Evolutionary conservation across 2,797 vertebrate species (phyloP), one percentile per base, ranked within the genome.

Genomic region (Pipistrellus pipistrellus): DNA sequence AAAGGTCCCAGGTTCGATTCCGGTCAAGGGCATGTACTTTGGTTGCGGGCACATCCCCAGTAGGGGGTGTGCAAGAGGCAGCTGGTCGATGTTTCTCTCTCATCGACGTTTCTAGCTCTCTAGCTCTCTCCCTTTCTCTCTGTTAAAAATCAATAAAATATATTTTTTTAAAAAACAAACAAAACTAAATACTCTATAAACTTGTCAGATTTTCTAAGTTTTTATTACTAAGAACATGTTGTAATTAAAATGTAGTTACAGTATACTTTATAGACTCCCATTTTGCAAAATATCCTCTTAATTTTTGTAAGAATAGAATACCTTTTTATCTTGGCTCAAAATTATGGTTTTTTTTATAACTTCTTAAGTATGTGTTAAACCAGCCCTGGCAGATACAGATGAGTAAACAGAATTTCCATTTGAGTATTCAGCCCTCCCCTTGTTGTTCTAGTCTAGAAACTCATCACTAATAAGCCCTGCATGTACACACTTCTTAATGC

Each of bases 201-300:
- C 32, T n/a, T 94, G 35, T 71, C 41, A 75, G 57, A 62, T 90
- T 88, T 13, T 62, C 59, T 93, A 76, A 68, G 18, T 21, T 23
- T 41, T 81, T 86, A 83, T 83, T 94, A 73, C 46, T 78, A 68
- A 48, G 93, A 94, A 81, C 76, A 53, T 32, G 69, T 72, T 82
- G 38, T 64, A 85, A 90, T 85, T 80, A 64, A 96, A 68, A 62
- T 88, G n/a, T 78, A 82, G 12, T 85, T 85, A n/a, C 12, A 85
- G 4, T 90, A 44, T 78, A 87, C 41, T 72, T 41, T 10, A 53
- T 55, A 93, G 71, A 68, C 35, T 80, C 21, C 17, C 14, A 30
- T 88, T 91, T 96, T 92, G 27, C 5, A 90, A 90, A 93, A 71
- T 95, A 48, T 5, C 41, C 11, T 83, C 48, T 83, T 91, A 84